Evolutionary conservation across 1,140 invertebrate genomes (phyloP).

Genomic region (Drepana arcuata): DNA sequence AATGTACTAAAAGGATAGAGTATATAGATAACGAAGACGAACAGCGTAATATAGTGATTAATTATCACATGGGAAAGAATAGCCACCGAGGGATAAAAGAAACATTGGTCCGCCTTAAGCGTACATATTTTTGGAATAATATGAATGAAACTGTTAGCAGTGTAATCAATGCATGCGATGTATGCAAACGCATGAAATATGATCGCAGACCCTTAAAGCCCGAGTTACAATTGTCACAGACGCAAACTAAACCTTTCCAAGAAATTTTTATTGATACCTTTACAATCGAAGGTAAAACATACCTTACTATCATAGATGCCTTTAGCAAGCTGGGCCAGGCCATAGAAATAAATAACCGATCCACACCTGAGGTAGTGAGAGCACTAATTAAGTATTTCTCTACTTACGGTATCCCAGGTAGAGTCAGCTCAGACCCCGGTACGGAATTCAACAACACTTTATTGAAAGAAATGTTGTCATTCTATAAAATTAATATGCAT

Average conservation of each 20-base stretch:
- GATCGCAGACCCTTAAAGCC: background rate
- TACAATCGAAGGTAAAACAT: background rate
- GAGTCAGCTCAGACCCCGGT: constrained; percentile 20
- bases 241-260: background rate
- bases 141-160: background rate
- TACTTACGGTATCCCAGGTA: constrained; percentile 9
- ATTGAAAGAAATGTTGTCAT: constrained; percentile 18
- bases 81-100: background rate
- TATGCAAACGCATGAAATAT: background rate
- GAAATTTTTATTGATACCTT: background rate
- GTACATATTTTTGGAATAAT: background rate
- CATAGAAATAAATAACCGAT: background rate
- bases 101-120: background rate
- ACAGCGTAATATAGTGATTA: background rate
- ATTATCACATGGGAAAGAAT: background rate
- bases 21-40: background rate
- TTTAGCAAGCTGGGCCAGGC: background rate
- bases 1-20: background rate
- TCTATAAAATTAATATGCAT: constrained; percentile 30
- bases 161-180: background rate
- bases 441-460: constrained; percentile 28
- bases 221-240: background rate
- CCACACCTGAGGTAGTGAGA: background rate
- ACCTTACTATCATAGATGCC: background rate
- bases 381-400: background rate